These are phyloP conservation scores for Tachysurus fulvidraco DNA, from an alignment of 2,113 vertebrate species.

Conservation along the genomic window DNA sequence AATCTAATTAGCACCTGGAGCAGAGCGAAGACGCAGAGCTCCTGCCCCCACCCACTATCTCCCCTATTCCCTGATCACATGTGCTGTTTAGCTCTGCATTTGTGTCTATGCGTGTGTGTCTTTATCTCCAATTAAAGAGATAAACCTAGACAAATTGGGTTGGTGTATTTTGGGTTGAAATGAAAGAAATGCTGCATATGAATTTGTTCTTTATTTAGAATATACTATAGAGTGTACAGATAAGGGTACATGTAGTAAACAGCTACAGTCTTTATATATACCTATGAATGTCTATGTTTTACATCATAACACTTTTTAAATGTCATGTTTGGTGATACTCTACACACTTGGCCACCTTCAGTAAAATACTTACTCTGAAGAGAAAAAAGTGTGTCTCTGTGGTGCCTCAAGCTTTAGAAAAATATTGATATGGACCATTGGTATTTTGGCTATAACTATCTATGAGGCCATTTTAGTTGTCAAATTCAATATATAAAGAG, in stretches of 20 bases:
- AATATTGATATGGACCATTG: background rate
- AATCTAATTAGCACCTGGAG: slow-evolving; percentile 58
- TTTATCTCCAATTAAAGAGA: slow-evolving; percentile 14
- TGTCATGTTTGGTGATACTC: background rate
- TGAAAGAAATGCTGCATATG: background rate
- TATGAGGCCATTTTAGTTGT: background rate
- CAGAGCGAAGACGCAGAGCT: slow-evolving; percentile 13
- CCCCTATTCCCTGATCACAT: slow-evolving; percentile 28
- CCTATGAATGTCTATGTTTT: background rate
- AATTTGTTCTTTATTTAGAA: background rate
- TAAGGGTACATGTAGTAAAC: background rate
- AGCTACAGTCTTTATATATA: background rate
- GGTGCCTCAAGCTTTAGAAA: background rate
- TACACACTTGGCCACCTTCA: background rate
- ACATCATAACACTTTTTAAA: background rate
- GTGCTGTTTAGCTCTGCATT: slow-evolving; percentile 5
- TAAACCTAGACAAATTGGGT: background rate
- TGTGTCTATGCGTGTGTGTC: background rate
- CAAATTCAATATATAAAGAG: background rate
- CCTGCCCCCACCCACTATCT: slow-evolving; percentile 25
- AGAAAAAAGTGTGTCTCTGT: background rate
- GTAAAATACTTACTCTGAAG: background rate
- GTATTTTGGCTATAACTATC: background rate
- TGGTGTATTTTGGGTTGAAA: background rate
- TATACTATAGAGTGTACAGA: background rate